A percentile compares a stretch with the other conserved stretches of the same genome.
Evolutionary conservation across 1,140 invertebrate genomes (phyloP).

Genomic region (Melipona quadrifasciata): DNA sequence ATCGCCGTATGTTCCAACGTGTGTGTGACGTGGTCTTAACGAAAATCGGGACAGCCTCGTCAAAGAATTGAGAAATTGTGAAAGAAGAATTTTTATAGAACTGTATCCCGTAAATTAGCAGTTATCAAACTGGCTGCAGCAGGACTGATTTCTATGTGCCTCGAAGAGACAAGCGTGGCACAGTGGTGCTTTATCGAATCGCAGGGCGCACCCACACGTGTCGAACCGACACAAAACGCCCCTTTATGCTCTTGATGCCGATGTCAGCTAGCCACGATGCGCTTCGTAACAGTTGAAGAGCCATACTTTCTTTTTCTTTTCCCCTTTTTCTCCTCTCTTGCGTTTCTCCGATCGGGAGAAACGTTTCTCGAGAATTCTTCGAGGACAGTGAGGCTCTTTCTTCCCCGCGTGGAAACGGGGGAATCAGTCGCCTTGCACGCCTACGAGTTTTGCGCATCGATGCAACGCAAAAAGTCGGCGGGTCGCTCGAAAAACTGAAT

Average conservation of each 20-base stretch:
- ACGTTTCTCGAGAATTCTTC: not conserved
- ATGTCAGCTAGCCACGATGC: conserved; percentile 16
- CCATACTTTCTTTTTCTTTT: not conserved
- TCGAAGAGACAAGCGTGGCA: conserved; percentile 15
- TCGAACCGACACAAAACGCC: conserved; percentile 45
- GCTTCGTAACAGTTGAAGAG: conserved; percentile 3
- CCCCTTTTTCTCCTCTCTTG: not conserved
- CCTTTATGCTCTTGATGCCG: conserved; percentile 35
- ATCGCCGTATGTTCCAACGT: too few species aligned
- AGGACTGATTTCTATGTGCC: conserved; percentile 44
- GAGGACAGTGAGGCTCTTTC: conserved; percentile 25
- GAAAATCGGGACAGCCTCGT: not conserved
- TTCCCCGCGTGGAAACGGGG: not conserved
- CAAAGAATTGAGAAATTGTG: not conserved
- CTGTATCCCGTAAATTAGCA: not conserved
- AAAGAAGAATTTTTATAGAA: too few species aligned
- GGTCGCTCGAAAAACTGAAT: conserved; percentile 28
- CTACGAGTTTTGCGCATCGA: not conserved
- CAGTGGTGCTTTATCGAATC: conserved; percentile 54
- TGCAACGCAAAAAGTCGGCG: not conserved
- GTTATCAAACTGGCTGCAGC: conserved; percentile 2
- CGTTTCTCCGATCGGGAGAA: not conserved
- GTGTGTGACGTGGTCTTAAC: not conserved
- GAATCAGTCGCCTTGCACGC: not conserved
- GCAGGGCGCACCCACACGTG: conserved; percentile 39